Conservation (phyloP, 2,888 invertebrate species). For the Erebia palarica region DNA sequence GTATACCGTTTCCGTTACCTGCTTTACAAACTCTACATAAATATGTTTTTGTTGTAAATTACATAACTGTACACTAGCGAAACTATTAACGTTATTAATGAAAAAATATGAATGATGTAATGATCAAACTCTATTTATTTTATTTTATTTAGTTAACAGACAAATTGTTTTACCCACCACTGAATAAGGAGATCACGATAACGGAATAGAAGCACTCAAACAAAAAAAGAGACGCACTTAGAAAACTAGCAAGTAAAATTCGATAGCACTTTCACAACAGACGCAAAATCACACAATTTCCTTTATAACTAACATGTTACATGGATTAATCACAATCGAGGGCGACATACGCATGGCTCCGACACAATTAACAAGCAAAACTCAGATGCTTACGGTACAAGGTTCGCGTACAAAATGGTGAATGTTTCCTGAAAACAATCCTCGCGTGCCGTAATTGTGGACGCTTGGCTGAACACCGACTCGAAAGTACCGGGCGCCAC, state of each 20-base stretch:
- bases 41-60: not conserved
- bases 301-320: conserved; percentile 45
- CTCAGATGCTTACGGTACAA: conserved; percentile 54
- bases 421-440: conserved; percentile 77
- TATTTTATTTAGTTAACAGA: not conserved
- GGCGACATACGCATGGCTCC: conserved; percentile 52
- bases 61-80: not conserved
- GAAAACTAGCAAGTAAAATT: conserved; percentile 36
- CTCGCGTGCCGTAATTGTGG: conserved; percentile 71
- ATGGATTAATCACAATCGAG: conserved; percentile 47
- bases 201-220: conserved; percentile 24
- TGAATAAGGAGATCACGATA: conserved; percentile 25
- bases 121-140: not conserved
- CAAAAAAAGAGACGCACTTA: conserved; percentile 38
- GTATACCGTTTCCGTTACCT: not conserved
- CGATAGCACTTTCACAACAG: conserved; percentile 61
- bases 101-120: not conserved
- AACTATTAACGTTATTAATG: not conserved
- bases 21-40: not conserved
- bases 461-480: conserved; percentile 67
- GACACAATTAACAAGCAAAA: conserved; percentile 31
- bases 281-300: conserved; percentile 52
- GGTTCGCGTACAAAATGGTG: conserved; percentile 74
- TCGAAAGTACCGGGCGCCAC: conserved; percentile 68
- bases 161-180: conserved; percentile 32